Percentiles rank a stretch among this genome's conserved stretches.
These are phyloP conservation scores for Dicyrtoma fusca DNA, from an alignment of 2,888 invertebrate genomes.

Conservation along the genomic window DNA sequence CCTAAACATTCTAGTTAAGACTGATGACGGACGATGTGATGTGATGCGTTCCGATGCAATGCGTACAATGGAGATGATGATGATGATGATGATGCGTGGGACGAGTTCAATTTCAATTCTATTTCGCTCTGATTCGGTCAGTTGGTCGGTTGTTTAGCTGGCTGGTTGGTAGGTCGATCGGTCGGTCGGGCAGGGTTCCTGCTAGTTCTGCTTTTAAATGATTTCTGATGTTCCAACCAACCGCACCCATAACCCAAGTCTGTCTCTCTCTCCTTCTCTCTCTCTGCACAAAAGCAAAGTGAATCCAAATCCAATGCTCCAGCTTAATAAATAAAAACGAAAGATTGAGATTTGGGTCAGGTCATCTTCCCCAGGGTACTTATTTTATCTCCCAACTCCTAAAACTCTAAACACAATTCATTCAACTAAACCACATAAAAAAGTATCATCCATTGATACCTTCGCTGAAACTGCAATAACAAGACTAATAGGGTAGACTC, in stretches of 20 bases:
- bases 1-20: conserved; percentile 1
- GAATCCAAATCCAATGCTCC: neutral
- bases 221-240: conserved; percentile 30
- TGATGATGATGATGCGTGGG: neutral
- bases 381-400: conserved; percentile 14
- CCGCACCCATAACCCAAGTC: conserved; percentile 23
- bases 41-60: conserved; percentile 5
- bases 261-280: no score
- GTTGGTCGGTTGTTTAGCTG: neutral
- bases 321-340: neutral
- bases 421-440: conserved; percentile 1
- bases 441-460: no score
- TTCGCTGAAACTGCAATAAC: no score
- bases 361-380: conserved; percentile 34
- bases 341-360: conserved; percentile 31
- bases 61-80: conserved; percentile 2
- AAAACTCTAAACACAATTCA: conserved; percentile 5
- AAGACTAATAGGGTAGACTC: no score
- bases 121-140: conserved; percentile 22
- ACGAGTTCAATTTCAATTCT: conserved; percentile 5
- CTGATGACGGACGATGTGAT: conserved; percentile 6
- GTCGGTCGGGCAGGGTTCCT: conserved; percentile 4
- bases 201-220: conserved; percentile 27
- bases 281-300: neutral
- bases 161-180: no score